Conservation (phyloP, 35 echinoderm and acorn worm species). For the Patiria miniata region DNA sequence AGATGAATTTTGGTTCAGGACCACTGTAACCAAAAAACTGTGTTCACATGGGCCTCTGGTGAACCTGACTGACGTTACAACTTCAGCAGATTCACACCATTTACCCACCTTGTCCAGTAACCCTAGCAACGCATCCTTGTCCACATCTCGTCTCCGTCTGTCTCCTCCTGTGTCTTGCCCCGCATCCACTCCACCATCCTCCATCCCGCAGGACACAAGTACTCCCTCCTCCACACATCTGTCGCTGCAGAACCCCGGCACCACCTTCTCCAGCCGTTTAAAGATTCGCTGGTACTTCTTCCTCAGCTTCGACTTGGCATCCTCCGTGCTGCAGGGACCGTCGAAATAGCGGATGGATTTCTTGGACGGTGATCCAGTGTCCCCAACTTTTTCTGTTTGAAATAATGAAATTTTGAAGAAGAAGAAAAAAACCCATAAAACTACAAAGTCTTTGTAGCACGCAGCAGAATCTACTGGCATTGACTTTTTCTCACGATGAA, state of each 20-base stretch:
- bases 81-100: too few species aligned
- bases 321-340: background rate
- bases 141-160: background rate
- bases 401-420: background rate
- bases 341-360: background rate
- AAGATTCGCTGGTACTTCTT: slow-evolving; percentile 6
- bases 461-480: too few species aligned
- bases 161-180: background rate
- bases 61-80: too few species aligned
- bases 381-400: background rate
- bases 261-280: background rate
- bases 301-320: background rate
- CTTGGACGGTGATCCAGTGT: background rate
- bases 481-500: too few species aligned
- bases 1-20: too few species aligned
- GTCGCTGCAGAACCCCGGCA: background rate
- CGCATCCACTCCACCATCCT: background rate
- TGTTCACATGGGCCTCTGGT: too few species aligned
- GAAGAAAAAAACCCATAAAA: background rate
- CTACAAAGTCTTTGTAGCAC: too few species aligned
- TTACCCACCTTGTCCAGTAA: too few species aligned
- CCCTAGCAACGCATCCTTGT: background rate
- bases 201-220: background rate
- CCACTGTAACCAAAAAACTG: too few species aligned
- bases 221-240: background rate